Base-by-base conservation (phyloP, 2,888 invertebrate genomes). In the Odontothrips loti region DNA sequence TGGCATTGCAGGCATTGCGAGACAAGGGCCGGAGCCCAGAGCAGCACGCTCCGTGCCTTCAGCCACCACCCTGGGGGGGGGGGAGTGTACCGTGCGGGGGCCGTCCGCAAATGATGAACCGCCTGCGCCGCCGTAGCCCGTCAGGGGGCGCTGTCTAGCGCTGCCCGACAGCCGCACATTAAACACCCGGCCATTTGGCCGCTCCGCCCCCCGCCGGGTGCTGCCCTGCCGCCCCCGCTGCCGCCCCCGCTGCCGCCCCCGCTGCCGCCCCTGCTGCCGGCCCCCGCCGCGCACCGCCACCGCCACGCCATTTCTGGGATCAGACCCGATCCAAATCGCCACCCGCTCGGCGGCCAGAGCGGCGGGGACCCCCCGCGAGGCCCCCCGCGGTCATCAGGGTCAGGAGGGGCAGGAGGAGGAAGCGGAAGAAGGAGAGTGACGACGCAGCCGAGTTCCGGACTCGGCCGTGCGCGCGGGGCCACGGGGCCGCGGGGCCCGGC, bases 1-100 rank as follows among this genome's bases (percentile, higher is more conserved):
- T 23, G 68, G 68, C 68, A 68, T 68, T 68, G 68, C 68, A 11
- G 11, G 68, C 68, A 68, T 68, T 68, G 68, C 68, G n/a, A 23
- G 23, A 23, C 23, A 23, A 23, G 68, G 58, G 58, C 0, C 58
- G 58, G 15, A 17, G 58, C 34, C 3, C 6, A 43, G 34, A 43
- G 34, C 51, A 51, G 51, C 10, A 2, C 51, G 51, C 34, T 43
- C 34, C 34, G 34, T 12, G 48, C 48, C 48, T 11, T 48, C 12
- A 9, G 15, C 9, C 9, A 48, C 48, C 48, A 48, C 9, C 48
- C 10, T 11, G 48, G 48, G 15, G 20, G 63, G 63, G 20, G 63
- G 63, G 63, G 63, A 17, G 11, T 20, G 48, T 11, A 48, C 48
- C n/a, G n/a, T n/a, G n/a, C n/a, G n/a, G n/a, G n/a, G n/a, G n/a